A percentile compares a stretch with the other conserved stretches of the same genome.
These are phyloP conservation scores for Mesorhabditis belari DNA, from an alignment of 2,888 invertebrate species.

Conservation along the genomic window DNA sequence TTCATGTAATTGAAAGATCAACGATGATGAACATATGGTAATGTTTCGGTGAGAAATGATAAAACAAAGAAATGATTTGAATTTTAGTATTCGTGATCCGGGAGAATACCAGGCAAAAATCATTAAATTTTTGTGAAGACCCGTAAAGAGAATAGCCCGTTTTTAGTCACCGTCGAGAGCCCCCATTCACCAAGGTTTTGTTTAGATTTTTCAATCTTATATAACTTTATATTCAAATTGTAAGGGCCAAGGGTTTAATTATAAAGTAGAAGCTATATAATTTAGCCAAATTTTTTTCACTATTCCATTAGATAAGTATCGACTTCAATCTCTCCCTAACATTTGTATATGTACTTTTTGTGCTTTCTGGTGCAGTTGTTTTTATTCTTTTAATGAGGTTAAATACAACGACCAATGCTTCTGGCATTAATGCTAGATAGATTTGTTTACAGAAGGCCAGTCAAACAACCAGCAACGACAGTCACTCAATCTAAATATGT, in stretches of 20 bases:
- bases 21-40: conserved; percentile 73
- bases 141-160: conserved; percentile 75
- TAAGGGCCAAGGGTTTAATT: not conserved
- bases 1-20: conserved; percentile 68
- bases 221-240: not conserved
- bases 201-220: not conserved
- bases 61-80: not conserved
- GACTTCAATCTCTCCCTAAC: too few species aligned
- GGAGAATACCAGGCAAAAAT: conserved; percentile 58
- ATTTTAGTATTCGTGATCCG: conserved; percentile 43
- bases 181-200: conserved; percentile 13
- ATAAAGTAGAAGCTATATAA: too few species aligned
- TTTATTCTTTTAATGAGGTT: too few species aligned
- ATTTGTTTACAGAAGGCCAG: too few species aligned
- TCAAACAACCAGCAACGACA: too few species aligned
- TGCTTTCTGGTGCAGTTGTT: too few species aligned
- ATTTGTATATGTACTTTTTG: too few species aligned
- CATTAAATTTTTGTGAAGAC: conserved; percentile 74
- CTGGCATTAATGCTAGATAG: too few species aligned
- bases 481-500: too few species aligned
- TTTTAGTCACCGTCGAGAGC: conserved; percentile 57
- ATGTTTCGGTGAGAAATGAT: conserved; percentile 55
- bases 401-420: too few species aligned
- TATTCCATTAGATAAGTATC: too few species aligned
- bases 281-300: too few species aligned